Conservation (phyloP, 2,797 vertebrate genomes). For the Spinibarbus caldwelli region DNA sequence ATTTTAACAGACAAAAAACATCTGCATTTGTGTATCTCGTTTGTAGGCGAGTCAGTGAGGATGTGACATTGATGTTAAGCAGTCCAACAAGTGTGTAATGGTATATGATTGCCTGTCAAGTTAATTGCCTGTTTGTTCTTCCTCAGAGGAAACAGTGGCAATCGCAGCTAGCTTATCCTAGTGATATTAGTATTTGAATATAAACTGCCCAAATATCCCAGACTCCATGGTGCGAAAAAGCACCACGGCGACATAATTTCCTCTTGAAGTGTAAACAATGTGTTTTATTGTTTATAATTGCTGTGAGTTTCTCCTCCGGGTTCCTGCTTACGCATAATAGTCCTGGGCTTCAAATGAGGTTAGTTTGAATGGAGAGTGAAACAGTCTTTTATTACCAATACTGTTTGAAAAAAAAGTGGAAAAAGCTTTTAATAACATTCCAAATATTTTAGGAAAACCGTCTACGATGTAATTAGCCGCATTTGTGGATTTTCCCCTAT, state of each 20-base stretch:
- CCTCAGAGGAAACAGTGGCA: constrained; percentile 32
- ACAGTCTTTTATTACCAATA: constrained; percentile 23
- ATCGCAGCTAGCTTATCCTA: constrained; percentile 40
- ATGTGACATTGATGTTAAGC: constrained; percentile 43
- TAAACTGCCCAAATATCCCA: constrained; percentile 41
- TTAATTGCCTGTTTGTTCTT: constrained; percentile 42
- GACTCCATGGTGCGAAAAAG: constrained; percentile 23
- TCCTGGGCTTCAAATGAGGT: constrained; percentile 19
- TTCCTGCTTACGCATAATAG: constrained; percentile 4
- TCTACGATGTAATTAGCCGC: constrained; percentile 28
- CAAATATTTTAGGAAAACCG: constrained; percentile 41
- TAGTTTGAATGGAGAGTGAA: constrained; percentile 27
- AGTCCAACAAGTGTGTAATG: constrained; percentile 40
- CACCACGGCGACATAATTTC: constrained; percentile 7
- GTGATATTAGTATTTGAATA: constrained; percentile 37
- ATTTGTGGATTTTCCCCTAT: constrained; percentile 28
- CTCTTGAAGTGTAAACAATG: constrained; percentile 36
- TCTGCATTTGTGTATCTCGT: constrained; percentile 37
- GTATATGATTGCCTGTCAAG: constrained; percentile 38
- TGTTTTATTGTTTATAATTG: constrained; percentile 36
- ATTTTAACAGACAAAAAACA: constrained; percentile 48
- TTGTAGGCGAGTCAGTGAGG: constrained; percentile 29
- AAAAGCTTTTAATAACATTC: constrained; percentile 32
- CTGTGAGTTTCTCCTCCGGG: constrained; percentile 24
- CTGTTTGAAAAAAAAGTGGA: constrained; percentile 21